Evolutionary conservation across 2,797 vertebrate genomes (phyloP), one percentile per base, ranked within the genome.

Genomic region (Australoheros facetus): DNA sequence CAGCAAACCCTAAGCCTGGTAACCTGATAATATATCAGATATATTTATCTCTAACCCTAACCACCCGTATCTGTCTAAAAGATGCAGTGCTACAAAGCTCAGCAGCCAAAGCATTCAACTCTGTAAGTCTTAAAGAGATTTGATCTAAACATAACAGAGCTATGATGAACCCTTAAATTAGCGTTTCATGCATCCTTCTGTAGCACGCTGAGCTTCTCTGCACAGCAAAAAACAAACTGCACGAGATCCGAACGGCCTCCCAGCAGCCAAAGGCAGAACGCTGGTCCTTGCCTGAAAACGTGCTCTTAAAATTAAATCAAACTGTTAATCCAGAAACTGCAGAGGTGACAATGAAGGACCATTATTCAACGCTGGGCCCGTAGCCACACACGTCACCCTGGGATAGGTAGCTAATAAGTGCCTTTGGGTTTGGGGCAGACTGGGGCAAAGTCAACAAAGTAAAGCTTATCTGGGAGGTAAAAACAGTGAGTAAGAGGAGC

Each of bases 361-460:
- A 56, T 88, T 73, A 89, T 75, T 80, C 80, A 90, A 73, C 19
- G 2, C 28, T 62, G 74, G 74, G 85, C 89, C 89, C 30, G 7
- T 12, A 84, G 91, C 82, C 83, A 79, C 73, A 70, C 79, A 77
- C 87, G 91, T 90, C 91, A 89, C 87, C 91, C 77, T 84, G 4
- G 70, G 85, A 92, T 90, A 90, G 87, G 90, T 90, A 88, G 86
- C 80, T 85, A 88, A 93, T 88, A 84, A 80, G 82, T n/a, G 85
- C 79, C 84, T 80, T 64, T 73, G 83, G 85, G 80, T 88, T 82
- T 54, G 59, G 37, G 82, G 78, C 9, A 71, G 79, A 86, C 42
- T 70, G 74, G 83, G 87, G 91, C 93, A 92, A 93, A 91, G 92
- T 92, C 90, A 93, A 88, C 88, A 85, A 82, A 91, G 84, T 72